Evolutionary conservation across 2,797 vertebrate species (phyloP).

Genomic region (Cuniculus paca): DNA sequence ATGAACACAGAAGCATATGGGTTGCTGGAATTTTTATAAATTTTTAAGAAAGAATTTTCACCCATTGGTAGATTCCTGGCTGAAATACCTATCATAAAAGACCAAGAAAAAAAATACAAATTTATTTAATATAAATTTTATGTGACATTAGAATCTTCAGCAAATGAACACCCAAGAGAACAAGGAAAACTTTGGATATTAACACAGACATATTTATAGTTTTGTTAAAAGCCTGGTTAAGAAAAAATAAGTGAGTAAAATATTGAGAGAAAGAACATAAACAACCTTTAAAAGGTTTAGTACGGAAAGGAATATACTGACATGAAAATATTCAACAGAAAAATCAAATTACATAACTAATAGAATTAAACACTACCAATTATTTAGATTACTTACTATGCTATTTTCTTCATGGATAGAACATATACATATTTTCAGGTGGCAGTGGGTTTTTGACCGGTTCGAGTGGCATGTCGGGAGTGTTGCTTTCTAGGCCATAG

Average conservation of each 20-base stretch:
- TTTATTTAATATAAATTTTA: neutral
- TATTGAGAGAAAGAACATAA: neutral
- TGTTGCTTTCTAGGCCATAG: neutral
- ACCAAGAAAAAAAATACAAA: neutral
- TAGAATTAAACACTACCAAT: constrained; percentile 2
- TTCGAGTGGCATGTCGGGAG: neutral
- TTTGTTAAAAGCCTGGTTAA: neutral
- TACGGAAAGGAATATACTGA: neutral
- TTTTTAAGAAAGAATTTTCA: neutral
- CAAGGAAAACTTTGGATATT: neutral
- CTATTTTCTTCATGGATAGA: neutral
- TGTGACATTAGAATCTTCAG: neutral
- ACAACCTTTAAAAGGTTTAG: neutral
- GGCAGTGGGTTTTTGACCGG: neutral
- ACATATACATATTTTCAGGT: neutral
- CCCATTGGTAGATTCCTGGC: neutral
- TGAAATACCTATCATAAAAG: neutral
- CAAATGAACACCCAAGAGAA: neutral
- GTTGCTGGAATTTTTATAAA: constrained; percentile 22
- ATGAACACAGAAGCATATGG: neutral
- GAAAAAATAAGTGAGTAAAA: constrained; percentile 49
- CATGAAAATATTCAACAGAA: neutral
- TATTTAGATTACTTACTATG: constrained; percentile 12
- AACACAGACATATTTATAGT: constrained; percentile 46
- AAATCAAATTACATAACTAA: neutral